Base-by-base conservation (phyloP, 2,888 invertebrate species). In the Pollenia griseotomentosa region DNA sequence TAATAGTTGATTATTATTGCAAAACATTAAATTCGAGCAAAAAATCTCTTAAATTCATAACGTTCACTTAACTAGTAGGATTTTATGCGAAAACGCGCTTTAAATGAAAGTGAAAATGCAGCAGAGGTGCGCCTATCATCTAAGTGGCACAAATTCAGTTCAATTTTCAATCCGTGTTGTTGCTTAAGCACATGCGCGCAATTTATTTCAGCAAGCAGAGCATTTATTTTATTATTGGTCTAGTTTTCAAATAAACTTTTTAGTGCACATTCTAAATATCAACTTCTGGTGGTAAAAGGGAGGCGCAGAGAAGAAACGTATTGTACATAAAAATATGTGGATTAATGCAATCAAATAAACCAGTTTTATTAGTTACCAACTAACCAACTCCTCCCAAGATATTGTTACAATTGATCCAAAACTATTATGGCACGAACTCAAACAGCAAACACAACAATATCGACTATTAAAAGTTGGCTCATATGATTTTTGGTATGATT, bases 41-140 rank as follows among this genome's bases (percentile, higher is more conserved):
- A 55, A 55, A 55, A 59, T 7, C n/a, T 9, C 10, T 63, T 12
- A 11, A 65, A 70, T 53, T 19, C 40, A 74, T 61, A 51, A 40
- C 16, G 51, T 16, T 12, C 19, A 74, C 19, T 23, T 61, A 63
- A 40, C 16, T 48, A 40, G 74, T 40, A 16, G 7, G 8, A 55
- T 63, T 74, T 19, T 74, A 40, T 74, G 23, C 8, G 61, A 66
- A 65, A 65, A 68, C 33, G 48, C 16, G 78, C 68, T 68, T 33
- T 16, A 48, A 59, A 79, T 84, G 78, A 84, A 84, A 84, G 83
- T 84, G 78, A 84, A 84, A 84, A 77, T 10, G 40, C 65, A 53
- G n/a, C 40, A 55, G 16, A 48, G 66, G 16, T 81, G 65, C 55
- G 65, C 70, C 66, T 48, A 71, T 70, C 59, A 53, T 68, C 61